Evolutionary conservation across 2,113 vertebrate species (phyloP).

Genomic region (Camelus bactrianus): DNA sequence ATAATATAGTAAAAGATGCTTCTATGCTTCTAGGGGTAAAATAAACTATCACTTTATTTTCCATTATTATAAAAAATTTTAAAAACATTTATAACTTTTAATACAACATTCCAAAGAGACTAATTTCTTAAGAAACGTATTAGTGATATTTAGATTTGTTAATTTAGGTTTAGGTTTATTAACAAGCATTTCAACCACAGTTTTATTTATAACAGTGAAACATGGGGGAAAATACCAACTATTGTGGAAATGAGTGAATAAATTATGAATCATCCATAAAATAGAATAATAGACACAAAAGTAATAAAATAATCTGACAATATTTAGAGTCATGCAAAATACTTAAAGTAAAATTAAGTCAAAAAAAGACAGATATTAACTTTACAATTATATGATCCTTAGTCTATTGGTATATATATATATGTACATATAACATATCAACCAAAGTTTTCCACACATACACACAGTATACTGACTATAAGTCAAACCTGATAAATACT

Average conservation of each 20-base stretch:
- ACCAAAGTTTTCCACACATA: not conserved
- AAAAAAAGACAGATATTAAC: not conserved
- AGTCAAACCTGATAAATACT: not conserved
- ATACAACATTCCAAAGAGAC: not conserved
- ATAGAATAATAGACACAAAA: slow-evolving; percentile 2
- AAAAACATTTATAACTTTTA: not conserved
- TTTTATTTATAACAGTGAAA: slow-evolving; percentile 8
- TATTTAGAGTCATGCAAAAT: not conserved
- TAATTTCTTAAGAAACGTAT: not conserved
- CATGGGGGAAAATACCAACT: not conserved
- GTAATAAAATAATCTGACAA: not conserved
- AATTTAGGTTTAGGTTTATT: not conserved
- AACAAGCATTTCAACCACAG: not conserved
- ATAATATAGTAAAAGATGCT: not conserved
- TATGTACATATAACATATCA: not conserved
- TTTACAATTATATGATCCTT: not conserved
- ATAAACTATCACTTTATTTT: not conserved
- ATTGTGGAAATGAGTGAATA: not conserved
- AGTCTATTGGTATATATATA: not conserved
- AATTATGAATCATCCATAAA: not conserved
- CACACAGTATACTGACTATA: not conserved
- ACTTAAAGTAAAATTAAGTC: not conserved
- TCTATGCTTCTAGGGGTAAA: not conserved
- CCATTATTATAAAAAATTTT: not conserved
- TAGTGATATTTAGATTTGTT: not conserved